Conservation (phyloP, 2,113 vertebrate species). For the Corynorhinus townsendii region DNA sequence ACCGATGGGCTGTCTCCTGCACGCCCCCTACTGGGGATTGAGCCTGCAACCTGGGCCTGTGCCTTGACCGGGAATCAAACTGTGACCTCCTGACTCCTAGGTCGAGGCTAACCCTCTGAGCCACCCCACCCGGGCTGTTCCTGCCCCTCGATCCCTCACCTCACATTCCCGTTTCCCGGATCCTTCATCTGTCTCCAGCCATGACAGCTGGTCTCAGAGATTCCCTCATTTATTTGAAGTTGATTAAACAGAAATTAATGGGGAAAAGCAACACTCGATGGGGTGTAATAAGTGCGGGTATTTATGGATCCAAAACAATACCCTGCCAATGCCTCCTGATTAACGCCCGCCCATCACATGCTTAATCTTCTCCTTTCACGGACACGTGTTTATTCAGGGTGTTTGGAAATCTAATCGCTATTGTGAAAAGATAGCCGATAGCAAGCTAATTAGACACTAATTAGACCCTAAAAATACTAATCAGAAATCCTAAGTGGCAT, state of each 20-base stretch:
- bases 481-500: conserved; percentile 86
- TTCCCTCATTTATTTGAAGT: conserved; percentile 45
- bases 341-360: conserved; percentile 63
- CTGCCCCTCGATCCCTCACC: not conserved
- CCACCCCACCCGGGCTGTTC: not conserved
- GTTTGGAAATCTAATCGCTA: conserved; percentile 79
- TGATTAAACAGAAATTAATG: conserved; percentile 76
- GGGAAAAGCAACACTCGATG: conserved; percentile 34
- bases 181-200: conserved; percentile 46
- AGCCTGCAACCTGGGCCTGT: no score
- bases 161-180: not conserved
- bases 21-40: no score
- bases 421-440: conserved; percentile 80
- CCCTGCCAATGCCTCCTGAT: conserved; percentile 44
- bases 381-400: conserved; percentile 66
- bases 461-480: conserved; percentile 86
- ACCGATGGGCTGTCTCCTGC: no score
- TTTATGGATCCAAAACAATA: conserved; percentile 64
- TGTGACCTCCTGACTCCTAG: no score
- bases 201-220: conserved; percentile 63
- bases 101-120: no score
- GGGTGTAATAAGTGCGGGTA: conserved; percentile 46
- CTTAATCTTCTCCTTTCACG: conserved; percentile 56
- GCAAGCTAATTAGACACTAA: conserved; percentile 86
- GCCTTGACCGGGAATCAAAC: no score